phyloP scores from a whole-genome alignment of 2,113 vertebrate genomes.

The Tachycineta bicolor region DNA sequence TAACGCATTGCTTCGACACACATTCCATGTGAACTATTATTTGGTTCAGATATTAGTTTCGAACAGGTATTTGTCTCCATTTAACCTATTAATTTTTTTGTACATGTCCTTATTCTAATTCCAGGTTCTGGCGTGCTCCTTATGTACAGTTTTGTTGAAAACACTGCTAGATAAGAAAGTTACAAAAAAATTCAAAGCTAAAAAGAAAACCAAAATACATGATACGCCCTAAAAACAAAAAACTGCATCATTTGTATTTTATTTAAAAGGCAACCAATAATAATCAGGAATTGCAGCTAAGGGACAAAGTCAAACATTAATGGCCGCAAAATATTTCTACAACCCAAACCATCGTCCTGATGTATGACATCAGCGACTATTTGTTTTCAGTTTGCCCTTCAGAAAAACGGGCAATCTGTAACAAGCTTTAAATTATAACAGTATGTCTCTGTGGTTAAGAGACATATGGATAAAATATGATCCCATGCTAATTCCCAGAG shows the following conservation, averaged over 20 bases:
- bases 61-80: neutral
- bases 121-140: neutral
- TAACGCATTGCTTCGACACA: fast-evolving
- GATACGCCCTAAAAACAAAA: neutral
- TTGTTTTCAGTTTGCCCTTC: neutral
- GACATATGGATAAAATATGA: neutral
- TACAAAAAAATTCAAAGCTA: neutral
- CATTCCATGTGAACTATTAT: fast-evolving
- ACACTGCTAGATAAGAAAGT: neutral
- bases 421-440: neutral
- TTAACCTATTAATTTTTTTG: fast-evolving
- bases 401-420: neutral
- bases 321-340: neutral
- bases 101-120: neutral
- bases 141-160: neutral
- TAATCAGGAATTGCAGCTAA: neutral
- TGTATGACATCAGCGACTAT: neutral
- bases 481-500: neutral
- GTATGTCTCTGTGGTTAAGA: neutral
- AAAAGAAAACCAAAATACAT: neutral
- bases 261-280: neutral
- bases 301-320: neutral
- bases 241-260: neutral
- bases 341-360: neutral
- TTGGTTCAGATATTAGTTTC: neutral